These are phyloP conservation scores for Peromyscus attwateri DNA, from an alignment of 2,797 vertebrate genomes.

Conservation along the genomic window DNA sequence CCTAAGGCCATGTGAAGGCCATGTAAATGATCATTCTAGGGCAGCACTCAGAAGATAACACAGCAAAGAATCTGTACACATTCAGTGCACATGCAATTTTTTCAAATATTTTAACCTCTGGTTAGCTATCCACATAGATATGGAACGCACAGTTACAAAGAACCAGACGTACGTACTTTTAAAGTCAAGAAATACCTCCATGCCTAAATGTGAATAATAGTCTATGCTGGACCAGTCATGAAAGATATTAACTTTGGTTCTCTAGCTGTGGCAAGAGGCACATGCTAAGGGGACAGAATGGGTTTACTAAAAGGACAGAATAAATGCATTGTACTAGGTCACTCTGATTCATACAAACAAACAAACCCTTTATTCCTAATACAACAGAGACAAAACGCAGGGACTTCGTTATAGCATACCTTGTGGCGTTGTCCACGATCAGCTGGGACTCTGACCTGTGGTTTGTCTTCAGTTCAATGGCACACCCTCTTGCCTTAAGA, in stretches of 20 bases:
- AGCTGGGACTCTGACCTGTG: slow-evolving; percentile 92
- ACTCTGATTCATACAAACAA: not conserved
- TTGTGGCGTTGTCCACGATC: slow-evolving; percentile 91
- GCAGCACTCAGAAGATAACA: not conserved
- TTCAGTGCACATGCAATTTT: not conserved
- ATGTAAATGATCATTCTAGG: not conserved
- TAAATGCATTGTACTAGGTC: not conserved
- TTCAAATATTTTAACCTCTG: not conserved
- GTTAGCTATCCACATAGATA: not conserved
- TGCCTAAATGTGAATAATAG: slow-evolving; percentile 48
- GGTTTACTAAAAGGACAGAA: not conserved
- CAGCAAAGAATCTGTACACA: not conserved
- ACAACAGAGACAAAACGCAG: not conserved
- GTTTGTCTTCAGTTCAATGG: slow-evolving; percentile 91
- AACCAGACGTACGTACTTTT: not conserved
- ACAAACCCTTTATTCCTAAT: slow-evolving; percentile 11
- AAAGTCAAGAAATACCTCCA: slow-evolving; percentile 24
- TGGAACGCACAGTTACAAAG: not conserved
- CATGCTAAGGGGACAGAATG: not conserved
- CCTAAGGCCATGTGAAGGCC: not conserved
- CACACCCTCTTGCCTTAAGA: slow-evolving; percentile 86
- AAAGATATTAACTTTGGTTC: slow-evolving; percentile 54
- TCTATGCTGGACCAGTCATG: not conserved
- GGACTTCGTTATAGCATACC: slow-evolving; percentile 83
- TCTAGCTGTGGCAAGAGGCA: not conserved